Percentiles rank a stretch among this genome's conserved stretches.
phyloP scores from a whole-genome alignment of 2,888 invertebrate genomes.

The Pardosa pseudoannulata region DNA sequence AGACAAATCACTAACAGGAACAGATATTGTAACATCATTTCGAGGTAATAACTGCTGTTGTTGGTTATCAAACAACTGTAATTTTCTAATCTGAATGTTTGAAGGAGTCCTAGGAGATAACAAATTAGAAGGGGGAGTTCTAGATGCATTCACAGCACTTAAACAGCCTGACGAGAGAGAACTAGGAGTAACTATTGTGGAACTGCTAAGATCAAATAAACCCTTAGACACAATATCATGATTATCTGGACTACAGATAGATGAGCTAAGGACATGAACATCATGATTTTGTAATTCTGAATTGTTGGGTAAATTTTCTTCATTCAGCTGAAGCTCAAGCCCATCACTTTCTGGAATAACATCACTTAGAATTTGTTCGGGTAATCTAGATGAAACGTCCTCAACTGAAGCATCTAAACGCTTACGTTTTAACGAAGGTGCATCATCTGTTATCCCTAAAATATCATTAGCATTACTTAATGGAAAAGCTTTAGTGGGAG shows the following conservation, averaged over 20 bases:
- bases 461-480: not conserved
- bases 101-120: not conserved
- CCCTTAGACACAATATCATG: conserved; percentile 18
- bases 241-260: conserved; percentile 4
- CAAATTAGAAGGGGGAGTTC: not conserved
- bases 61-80: conserved; percentile 23
- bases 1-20: conserved; percentile 24
- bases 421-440: conserved; percentile 29
- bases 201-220: conserved; percentile 50
- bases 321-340: conserved; percentile 39
- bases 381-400: conserved; percentile 33
- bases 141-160: conserved; percentile 47
- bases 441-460: not conserved
- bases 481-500: not conserved
- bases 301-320: conserved; percentile 19
- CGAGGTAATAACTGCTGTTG: conserved; percentile 8
- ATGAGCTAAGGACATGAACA: conserved; percentile 6
- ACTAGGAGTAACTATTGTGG: conserved; percentile 60
- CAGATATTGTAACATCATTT: not conserved
- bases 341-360: conserved; percentile 31
- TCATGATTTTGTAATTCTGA: conserved; percentile 30
- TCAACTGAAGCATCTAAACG: conserved; percentile 34
- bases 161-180: conserved; percentile 62
- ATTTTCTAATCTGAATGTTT: conserved; percentile 52
- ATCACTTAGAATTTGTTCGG: conserved; percentile 60